Evolutionary conservation across 2,888 invertebrate genomes (phyloP), one percentile per base, ranked within the genome.

Genomic region (Folsomia manolachei): DNA sequence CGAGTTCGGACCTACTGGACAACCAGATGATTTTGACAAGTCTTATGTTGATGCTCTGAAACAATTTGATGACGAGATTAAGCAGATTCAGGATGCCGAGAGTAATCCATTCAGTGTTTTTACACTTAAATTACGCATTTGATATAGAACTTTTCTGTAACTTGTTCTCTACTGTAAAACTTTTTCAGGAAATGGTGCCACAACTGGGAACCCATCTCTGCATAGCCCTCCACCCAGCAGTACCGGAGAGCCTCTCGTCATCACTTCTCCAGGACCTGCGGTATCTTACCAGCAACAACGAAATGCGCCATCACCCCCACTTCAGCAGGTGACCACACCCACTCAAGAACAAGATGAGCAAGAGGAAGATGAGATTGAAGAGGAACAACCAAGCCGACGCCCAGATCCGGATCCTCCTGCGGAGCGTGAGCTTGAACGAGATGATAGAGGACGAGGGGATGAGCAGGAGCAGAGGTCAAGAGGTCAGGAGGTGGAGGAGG

Each of bases 61-160:
- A 24, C 68, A 71, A 25, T 73, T 73, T 71, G 73, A 73, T 27
- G 73, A 73, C 19, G 73, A 73, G 25, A 71, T 73, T 25, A 71
- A 67, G n/a, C 67, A 70, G 24, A 23, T 73, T 24, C 68, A 73
- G 51, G 64, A 73, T 0, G 56, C 63, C 51, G 73, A 71, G 63
- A 63, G 60, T 14, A 66, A 21, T 18, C n/a, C 26, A 24, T 19
- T 65, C 27, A n/a, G 23, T 25, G 27, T 14, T 26, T 25, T 7
- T 62, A n/a, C 14, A 64, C 61, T 51, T 53, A 52, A 21, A 23
- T 23, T 27, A 27, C 60, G 25, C 7, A 7, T 27, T 62, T 7
- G n/a, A 25, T 19, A 60, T 27, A 66, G 18, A 27, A 51, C 24
- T 51, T 2, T 51, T 66, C n/a, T 39, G 39, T 23, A 66, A 53